Conservation (phyloP, 23 tunicate genomes). For the Clavelina lepadiformis region DNA sequence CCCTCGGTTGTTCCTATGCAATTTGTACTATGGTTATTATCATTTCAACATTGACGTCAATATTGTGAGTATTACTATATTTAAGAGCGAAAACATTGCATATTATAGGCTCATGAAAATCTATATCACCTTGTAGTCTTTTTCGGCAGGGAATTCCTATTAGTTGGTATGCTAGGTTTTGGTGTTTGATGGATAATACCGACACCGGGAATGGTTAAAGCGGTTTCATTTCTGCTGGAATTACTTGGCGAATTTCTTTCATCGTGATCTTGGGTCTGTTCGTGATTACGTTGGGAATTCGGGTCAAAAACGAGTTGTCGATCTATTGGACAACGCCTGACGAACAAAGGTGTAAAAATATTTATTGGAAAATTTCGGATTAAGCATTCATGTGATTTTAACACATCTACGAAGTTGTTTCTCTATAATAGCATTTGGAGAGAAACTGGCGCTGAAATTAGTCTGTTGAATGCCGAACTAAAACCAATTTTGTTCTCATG, state of each 20-base stretch:
- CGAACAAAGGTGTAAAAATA: background rate
- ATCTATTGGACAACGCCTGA: constrained; percentile 79
- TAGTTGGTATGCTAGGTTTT: background rate
- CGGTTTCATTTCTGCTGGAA: constrained; percentile 1
- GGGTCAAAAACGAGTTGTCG: constrained; percentile 27
- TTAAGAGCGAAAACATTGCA: too few relatives aligned
- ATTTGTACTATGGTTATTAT: background rate
- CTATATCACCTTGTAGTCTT: background rate
- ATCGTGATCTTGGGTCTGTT: background rate
- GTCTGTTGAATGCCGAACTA: too few relatives aligned
- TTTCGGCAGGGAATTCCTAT: background rate
- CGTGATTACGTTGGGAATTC: background rate
- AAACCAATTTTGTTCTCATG: too few relatives aligned
- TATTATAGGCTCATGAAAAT: too few relatives aligned
- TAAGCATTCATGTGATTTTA: background rate
- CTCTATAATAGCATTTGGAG: too few relatives aligned
- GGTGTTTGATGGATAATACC: constrained; percentile 30
- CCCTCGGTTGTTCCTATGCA: too few relatives aligned
- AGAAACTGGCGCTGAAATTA: too few relatives aligned
- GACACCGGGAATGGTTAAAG: constrained; percentile 65
- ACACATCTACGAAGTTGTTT: too few relatives aligned
- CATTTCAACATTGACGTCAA: constrained; percentile 2
- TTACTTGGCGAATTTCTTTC: background rate
- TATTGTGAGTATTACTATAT: too few relatives aligned
- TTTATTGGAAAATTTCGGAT: background rate